Evolutionary conservation across 2,113 vertebrate genomes (phyloP), one percentile per base, ranked within the genome.

Genomic region (Lepus americanus): DNA sequence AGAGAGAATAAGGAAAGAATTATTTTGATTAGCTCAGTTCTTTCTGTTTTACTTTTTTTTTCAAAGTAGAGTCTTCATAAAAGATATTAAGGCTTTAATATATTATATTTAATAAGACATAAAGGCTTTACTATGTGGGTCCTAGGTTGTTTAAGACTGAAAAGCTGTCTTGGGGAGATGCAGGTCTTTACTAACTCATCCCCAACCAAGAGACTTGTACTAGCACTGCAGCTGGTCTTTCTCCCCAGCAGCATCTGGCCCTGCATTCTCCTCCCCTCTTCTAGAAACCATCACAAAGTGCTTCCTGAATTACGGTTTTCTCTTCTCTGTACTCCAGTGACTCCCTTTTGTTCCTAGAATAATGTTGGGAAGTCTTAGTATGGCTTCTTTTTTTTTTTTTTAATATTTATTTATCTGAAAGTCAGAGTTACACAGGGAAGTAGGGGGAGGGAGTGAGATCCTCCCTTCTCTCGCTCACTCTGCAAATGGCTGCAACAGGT

Each of bases 1-100:
- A 93, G 87, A 96, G 95, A 87, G 59, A 69, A 25, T 94, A 70
- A 87, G 77, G 76, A 70, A 94, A 88, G 36, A 86, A 73, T 87
- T 79, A 39, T 92, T 91, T 44, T 92, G 59, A 67, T 69, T 72
- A 64, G 76, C 5, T 90, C 31, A 82, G 1, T 92, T 87, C 31
- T 87, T 8, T 6, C 31, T 33, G 9, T 79, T 59, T 59, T 59
- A 59, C 55, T 59, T 44, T 61, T 67, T 67, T 73, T 39, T 29
- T 55, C 69, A 78, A 63, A 33, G 59, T 23, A 20, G 33, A 20
- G 55, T 76, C 78, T 96, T 78, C 73, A 77, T 83, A 61, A 89
- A 53, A 94, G n/a, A 8, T 25, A 55, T 44, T 94, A 89, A 83
- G 61, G 11, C 39, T 94, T 90, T 86, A 9, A 44, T 44, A 44